Evolutionary conservation across 2,888 invertebrate species (phyloP), one percentile per base, ranked within the genome.

Genomic region (Brachyptera putata): DNA sequence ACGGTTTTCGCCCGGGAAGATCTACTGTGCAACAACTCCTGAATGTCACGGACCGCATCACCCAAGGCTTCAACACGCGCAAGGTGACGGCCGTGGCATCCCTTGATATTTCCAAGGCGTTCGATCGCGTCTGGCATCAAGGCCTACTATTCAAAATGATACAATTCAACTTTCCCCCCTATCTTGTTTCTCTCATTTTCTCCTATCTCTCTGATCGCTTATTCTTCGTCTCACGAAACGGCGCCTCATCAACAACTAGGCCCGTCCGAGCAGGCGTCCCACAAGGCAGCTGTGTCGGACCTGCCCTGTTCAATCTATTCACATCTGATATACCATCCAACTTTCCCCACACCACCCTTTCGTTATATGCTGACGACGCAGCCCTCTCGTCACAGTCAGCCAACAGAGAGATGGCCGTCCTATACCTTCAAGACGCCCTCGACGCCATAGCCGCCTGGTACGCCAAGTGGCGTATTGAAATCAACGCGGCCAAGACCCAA

Each of bases 401-500:
- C 49, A 22, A 7, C 21, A 14, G 49, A n/a, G n/a, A 18, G 9
- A 21, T 7, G 11, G n/a, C 25, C 21, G 25, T 24, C 21, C 1
- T 2, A n/a, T 24, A 24, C 22, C n/a, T 49, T 21, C 24, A 49
- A 24, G 21, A 9, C 18, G 49, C 49, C 9, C 49, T 49, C n/a
- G 25, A 22, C 24, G 3, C 9, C 22, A n/a, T 49, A 18, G 24
- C 22, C 49, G 14, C 18, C 11, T 49, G 49, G 49, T 24, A 24
- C 9, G 22, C 18, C 16, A 18, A 14, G n/a, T 49, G 49, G 49
- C 49, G 49, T n/a, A 62, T 63, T 16, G 41, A 57, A 55, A 53
- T 66, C 2, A 65, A 64, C 26, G 18, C 49, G 13, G 3, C 13
- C 3, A 63, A 64, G 57, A 64, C 63, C 13, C 30, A 55, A 18